Evolutionary conservation across 2,797 vertebrate species (phyloP).

Genomic region (Rhyacichthys aspro): DNA sequence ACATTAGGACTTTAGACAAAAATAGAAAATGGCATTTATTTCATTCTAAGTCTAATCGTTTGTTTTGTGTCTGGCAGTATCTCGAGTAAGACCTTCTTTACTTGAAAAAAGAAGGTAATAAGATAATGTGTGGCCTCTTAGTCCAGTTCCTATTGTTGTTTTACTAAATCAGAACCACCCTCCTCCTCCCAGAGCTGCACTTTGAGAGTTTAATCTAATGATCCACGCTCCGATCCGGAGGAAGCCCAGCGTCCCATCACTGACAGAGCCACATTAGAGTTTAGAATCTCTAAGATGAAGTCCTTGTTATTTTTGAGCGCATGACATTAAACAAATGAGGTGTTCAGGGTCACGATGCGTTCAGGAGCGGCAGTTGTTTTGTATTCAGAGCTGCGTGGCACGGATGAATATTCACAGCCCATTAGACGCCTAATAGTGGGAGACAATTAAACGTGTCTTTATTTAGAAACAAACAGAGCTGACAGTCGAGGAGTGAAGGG

Average conservation of each 20-base stretch:
- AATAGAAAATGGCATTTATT: too few species aligned
- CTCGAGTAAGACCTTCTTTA: background rate
- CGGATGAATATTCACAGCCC: constrained; percentile 14
- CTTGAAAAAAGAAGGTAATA: constrained; percentile 79
- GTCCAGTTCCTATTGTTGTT: constrained; percentile 77
- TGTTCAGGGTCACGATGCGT: constrained; percentile 10
- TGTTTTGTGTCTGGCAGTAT: too few species aligned
- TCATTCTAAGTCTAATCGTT: too few species aligned
- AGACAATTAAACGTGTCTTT: constrained; percentile 22
- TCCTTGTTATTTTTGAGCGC: constrained; percentile 37
- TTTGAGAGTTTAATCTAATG: constrained; percentile 86
- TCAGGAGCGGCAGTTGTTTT: constrained; percentile 12
- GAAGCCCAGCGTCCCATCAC: constrained; percentile 36
- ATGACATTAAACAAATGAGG: constrained; percentile 6
- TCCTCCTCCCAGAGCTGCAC: constrained; percentile 61
- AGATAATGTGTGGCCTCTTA: constrained; percentile 78
- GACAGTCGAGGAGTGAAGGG: background rate
- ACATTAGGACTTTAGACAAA: too few species aligned
- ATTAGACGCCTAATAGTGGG: constrained; percentile 4
- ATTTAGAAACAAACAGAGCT: constrained; percentile 12
- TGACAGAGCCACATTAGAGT: constrained; percentile 7
- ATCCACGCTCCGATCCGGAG: constrained; percentile 78
- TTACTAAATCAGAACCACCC: constrained; percentile 49
- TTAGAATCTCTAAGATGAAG: background rate
- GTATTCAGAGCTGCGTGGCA: background rate